Percentiles rank a stretch among this genome's conserved stretches.
These are phyloP conservation scores for Lophius piscatorius DNA, from an alignment of 2,113 vertebrate species.

Conservation along the genomic window DNA sequence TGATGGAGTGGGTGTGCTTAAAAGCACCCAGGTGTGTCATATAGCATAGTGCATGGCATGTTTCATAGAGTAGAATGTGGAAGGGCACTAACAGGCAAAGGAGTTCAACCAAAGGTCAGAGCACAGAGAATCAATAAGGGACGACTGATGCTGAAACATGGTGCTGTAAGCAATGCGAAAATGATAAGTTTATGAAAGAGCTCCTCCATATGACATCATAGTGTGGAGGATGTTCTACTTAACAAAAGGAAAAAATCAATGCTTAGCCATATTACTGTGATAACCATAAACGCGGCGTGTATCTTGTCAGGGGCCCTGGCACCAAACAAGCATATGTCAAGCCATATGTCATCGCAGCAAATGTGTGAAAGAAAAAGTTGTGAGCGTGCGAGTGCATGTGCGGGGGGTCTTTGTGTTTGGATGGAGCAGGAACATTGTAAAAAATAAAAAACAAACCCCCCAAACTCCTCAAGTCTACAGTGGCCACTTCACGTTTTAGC, in stretches of 20 bases:
- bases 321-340: slow-evolving; percentile 21
- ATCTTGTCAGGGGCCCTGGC: slow-evolving; percentile 17
- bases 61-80: slow-evolving; percentile 62
- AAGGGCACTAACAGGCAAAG: slow-evolving; percentile 59
- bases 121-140: slow-evolving; percentile 68
- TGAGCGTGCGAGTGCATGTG: neutral
- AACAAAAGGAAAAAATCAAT: slow-evolving; percentile 56
- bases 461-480: slow-evolving; percentile 34
- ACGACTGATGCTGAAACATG: slow-evolving; percentile 43
- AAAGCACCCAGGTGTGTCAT: slow-evolving; percentile 83
- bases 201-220: slow-evolving; percentile 36
- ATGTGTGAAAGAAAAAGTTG: too few species aligned
- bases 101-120: slow-evolving; percentile 80
- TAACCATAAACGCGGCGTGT: slow-evolving; percentile 27
- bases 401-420: slow-evolving; percentile 2
- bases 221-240: slow-evolving; percentile 29
- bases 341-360: slow-evolving; percentile 13
- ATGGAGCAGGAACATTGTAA: slow-evolving; percentile 3
- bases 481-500: slow-evolving; percentile 59
- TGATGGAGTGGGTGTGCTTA: slow-evolving; percentile 81
- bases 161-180: slow-evolving; percentile 42
- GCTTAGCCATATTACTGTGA: slow-evolving; percentile 26
- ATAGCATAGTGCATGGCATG: slow-evolving; percentile 69
- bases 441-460: slow-evolving; percentile 11
- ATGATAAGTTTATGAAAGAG: slow-evolving; percentile 58